Base-by-base conservation (phyloP, 2,888 invertebrate genomes). In the Diarsia dahlii region DNA sequence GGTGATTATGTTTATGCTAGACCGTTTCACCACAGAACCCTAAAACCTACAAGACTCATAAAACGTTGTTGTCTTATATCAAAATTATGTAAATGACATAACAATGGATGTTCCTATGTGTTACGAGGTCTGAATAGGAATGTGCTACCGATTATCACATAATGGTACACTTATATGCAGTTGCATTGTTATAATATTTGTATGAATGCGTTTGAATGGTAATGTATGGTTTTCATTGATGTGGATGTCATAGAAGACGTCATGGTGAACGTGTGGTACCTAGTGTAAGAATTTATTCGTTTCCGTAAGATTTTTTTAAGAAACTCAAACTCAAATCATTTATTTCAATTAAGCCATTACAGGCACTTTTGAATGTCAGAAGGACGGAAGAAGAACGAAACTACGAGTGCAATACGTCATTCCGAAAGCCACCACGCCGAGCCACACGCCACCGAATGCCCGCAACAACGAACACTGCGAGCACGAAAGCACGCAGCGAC, bases 111-210 rank as follows among this genome's bases (percentile, higher is more conserved):
- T 65, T 50, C 71, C 48, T 81, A 76, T 80, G 66, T 78, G 60
- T 84, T 77, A 84, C 82, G 84, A 84, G 80, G 84, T 20, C 65
- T 68, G 89, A 87, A 86, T 89, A 72, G 39, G 64, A 86, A 89
- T 82, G 64, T 39, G 71, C 67, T 67, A 52, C 62, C 23, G 54
- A 85, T 87, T 85, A 86, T 65, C 88, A 87, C 81, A 86, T 85
- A 88, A 87, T 85, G 56, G 80, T 52, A 8, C 66, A 74, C 74
- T 71, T 72, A 74, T 56, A 48, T 78, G 79, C 78, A 81, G 76
- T 80, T 82, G 80, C 81, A 86, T 87, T 78, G 85, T 80, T 65
- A 54, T 34, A 15, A 48, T 76, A 64, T 79, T 63, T 34, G 52
- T 73, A 71, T 80, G 70, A 60, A 82, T 74, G 56, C 70, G 45